A percentile compares a stretch with the other conserved stretches of the same genome.
These are phyloP conservation scores for Pyrocoelia pectoralis DNA, from an alignment of 2,888 invertebrate species.

Conservation along the genomic window DNA sequence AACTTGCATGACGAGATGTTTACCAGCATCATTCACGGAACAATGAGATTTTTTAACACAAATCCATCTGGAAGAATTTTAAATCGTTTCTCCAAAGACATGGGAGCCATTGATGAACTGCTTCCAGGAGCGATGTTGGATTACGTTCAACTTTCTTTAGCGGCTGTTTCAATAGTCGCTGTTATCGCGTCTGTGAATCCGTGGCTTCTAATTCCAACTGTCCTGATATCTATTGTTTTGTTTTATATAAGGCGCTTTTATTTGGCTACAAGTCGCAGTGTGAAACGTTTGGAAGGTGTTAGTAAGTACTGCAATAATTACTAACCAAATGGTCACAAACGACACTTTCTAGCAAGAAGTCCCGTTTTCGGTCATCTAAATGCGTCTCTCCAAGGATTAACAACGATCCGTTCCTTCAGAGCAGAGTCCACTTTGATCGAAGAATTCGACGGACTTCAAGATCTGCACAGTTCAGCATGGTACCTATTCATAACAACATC, in stretches of 20 bases:
- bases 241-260: constrained; percentile 79
- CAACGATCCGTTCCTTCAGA: constrained; percentile 89
- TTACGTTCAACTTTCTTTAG: constrained; percentile 76
- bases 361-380: background rate
- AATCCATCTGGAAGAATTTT: constrained; percentile 85
- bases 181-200: constrained; percentile 83
- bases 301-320: background rate
- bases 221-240: constrained; percentile 76
- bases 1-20: constrained; percentile 89
- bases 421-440: constrained; percentile 79
- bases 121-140: constrained; percentile 70
- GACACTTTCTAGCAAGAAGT: constrained; percentile 67
- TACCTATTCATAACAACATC: constrained; percentile 88
- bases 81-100: constrained; percentile 90
- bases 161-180: constrained; percentile 79
- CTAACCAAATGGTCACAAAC: background rate
- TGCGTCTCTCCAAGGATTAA: constrained; percentile 73
- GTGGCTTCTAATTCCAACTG: constrained; percentile 75
- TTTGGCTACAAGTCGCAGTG: constrained; percentile 79
- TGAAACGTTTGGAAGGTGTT: constrained; percentile 80
- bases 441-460: constrained; percentile 85
- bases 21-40: constrained; percentile 77
- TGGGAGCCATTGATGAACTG: constrained; percentile 75
- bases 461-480: constrained; percentile 91
- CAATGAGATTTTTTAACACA: constrained; percentile 87